phyloP scores from a whole-genome alignment of 2,797 vertebrate species.

The Bufotes viridis region DNA sequence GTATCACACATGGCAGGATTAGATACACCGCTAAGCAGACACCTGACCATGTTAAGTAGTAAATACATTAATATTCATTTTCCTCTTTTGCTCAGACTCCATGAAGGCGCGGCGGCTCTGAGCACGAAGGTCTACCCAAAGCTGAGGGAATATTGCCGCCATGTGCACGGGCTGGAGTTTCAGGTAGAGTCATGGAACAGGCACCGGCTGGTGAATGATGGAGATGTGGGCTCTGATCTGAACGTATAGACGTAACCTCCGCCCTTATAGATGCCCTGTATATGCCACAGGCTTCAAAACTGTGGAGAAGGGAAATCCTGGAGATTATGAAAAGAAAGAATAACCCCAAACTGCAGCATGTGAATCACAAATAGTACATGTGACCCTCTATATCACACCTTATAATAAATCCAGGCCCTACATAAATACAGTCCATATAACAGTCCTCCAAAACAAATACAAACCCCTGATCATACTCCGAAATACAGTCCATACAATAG shows the following conservation, averaged over 20 bases:
- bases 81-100: constrained; percentile 21
- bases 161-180: constrained; percentile 74
- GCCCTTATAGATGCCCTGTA: too few species aligned
- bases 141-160: constrained; percentile 75
- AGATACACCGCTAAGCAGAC: not conserved
- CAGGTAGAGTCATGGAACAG: constrained; percentile 69
- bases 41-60: not conserved
- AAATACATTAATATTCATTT: not conserved
- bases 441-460: too few species aligned
- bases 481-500: too few species aligned
- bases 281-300: too few species aligned
- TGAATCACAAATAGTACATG: too few species aligned
- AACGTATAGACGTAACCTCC: fast-evolving
- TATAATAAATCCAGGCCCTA: too few species aligned
- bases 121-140: constrained; percentile 74
- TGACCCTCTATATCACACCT: too few species aligned
- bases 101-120: constrained; percentile 70
- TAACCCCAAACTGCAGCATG: too few species aligned
- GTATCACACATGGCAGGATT: not conserved
- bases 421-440: too few species aligned
- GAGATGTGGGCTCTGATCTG: not conserved
- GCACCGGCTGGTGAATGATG: not conserved
- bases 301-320: too few species aligned
- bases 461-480: too few species aligned
- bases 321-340: too few species aligned